Evolutionary conservation across 2,113 vertebrate species (phyloP).

Genomic region (Chloropsis hardwickii): DNA sequence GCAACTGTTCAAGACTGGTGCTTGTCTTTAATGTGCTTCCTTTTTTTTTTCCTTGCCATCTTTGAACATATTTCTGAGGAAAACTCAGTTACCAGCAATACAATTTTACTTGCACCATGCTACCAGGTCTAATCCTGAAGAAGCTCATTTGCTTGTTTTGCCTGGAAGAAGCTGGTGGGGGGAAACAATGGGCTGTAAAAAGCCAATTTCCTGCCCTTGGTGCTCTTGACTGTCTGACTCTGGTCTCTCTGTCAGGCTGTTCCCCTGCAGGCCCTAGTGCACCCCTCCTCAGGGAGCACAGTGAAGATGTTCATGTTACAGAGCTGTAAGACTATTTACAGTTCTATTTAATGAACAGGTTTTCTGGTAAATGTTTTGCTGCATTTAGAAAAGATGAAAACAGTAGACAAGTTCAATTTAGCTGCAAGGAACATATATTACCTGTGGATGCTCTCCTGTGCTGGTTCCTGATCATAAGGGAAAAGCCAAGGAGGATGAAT

Average conservation of each 20-base stretch:
- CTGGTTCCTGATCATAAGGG: not conserved
- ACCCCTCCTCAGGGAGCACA: not conserved
- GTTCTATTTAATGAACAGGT: not conserved
- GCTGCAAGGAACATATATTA: not conserved
- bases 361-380: not conserved
- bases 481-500: not conserved
- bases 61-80: not conserved
- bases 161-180: not conserved
- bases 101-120: not conserved
- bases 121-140: not conserved
- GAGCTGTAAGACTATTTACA: not conserved
- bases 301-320: not conserved
- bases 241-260: not conserved
- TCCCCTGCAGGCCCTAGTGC: not conserved
- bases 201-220: not conserved
- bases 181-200: constrained; percentile 11
- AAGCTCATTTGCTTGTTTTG: not conserved
- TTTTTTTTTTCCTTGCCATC: not conserved
- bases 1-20: not conserved
- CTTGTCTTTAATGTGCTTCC: not conserved
- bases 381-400: not conserved
- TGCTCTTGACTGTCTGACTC: not conserved
- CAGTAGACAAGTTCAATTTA: not conserved
- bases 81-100: not conserved
- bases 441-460: not conserved